Percentiles rank a stretch among this genome's conserved stretches.
phyloP scores from a whole-genome alignment of 2,888 invertebrate species.

The Mesochorus sp. region DNA sequence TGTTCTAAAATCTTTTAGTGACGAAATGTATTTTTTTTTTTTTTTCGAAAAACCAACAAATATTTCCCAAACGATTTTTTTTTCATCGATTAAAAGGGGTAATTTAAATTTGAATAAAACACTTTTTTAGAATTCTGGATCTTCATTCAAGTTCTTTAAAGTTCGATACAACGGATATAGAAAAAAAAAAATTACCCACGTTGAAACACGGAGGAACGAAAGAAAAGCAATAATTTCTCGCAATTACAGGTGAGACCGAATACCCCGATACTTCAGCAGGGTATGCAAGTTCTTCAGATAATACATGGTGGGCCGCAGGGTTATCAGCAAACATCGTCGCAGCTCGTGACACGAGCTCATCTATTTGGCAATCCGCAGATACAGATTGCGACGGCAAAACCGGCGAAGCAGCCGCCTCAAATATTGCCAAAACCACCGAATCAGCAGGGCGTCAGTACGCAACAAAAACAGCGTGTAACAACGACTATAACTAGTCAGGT shows the following conservation, averaged over 20 bases:
- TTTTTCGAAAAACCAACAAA: too few relatives aligned
- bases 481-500: slow-evolving; percentile 81
- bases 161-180: too few relatives aligned
- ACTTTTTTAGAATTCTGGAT: too few relatives aligned
- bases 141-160: too few relatives aligned
- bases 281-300: slow-evolving; percentile 81
- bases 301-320: slow-evolving; percentile 80
- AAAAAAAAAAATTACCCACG: too few relatives aligned
- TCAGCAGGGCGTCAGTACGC: slow-evolving; percentile 75
- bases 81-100: too few relatives aligned
- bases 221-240: too few relatives aligned
- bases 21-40: too few relatives aligned
- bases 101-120: too few relatives aligned
- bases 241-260: slow-evolving; percentile 79
- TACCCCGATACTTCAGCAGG: slow-evolving; percentile 80
- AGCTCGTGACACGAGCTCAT: slow-evolving; percentile 79
- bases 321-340: slow-evolving; percentile 78
- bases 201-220: too few relatives aligned
- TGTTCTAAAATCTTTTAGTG: too few relatives aligned
- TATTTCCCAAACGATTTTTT: too few relatives aligned
- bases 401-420: slow-evolving; percentile 84
- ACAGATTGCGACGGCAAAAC: slow-evolving; percentile 79
- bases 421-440: slow-evolving; percentile 85
- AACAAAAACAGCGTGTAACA: slow-evolving; percentile 79
- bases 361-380: slow-evolving; percentile 81